Percentiles rank a stretch among this genome's conserved stretches.
These are phyloP conservation scores for Serilophus lunatus DNA, from an alignment of 2,113 vertebrate species.

Conservation along the genomic window DNA sequence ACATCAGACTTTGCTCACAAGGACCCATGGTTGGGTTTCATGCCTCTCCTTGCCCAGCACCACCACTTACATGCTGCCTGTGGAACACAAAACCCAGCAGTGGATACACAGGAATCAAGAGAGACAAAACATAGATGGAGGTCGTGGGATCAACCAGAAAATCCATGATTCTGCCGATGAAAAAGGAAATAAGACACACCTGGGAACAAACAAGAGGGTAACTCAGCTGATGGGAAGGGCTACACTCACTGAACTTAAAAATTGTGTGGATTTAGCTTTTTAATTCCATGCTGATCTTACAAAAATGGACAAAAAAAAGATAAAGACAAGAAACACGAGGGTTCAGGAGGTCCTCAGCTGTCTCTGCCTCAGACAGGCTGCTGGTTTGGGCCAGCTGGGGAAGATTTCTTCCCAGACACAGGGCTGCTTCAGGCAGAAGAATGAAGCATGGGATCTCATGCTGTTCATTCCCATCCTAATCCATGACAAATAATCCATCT, in stretches of 20 bases:
- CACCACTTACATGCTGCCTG: conserved; percentile 44
- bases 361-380: background rate
- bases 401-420: background rate
- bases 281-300: background rate
- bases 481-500: background rate
- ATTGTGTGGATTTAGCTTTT: background rate
- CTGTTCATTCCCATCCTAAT: background rate
- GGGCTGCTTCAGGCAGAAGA: background rate
- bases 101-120: conserved; percentile 77
- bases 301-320: background rate
- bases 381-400: background rate
- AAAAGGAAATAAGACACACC: background rate
- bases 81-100: conserved; percentile 61
- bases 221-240: background rate
- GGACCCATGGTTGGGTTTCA: background rate
- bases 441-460: fast-evolving
- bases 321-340: background rate
- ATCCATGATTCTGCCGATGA: fast-evolving
- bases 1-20: background rate
- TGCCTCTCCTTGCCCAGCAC: background rate
- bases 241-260: background rate
- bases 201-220: background rate
- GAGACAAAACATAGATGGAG: background rate
- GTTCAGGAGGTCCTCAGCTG: background rate
- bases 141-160: fast-evolving